Evolutionary conservation across 2,888 invertebrate genomes (phyloP), one percentile per base, ranked within the genome.

Genomic region (Parnassius glacialis): DNA sequence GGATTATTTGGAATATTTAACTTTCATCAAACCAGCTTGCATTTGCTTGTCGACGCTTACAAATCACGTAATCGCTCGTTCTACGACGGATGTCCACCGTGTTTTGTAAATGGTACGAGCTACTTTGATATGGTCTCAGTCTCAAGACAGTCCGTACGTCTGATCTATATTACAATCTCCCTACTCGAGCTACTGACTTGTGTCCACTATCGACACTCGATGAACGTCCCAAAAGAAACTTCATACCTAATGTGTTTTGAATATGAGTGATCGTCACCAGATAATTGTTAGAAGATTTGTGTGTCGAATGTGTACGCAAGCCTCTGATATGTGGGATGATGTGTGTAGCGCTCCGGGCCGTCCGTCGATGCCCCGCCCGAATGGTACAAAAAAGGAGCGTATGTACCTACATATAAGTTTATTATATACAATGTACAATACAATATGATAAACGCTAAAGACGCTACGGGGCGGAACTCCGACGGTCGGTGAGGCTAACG

Each of bases 111-210:
- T 69, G 73, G 79, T 84, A 85, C 84, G 81, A 83, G 81, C 87
- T 87, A 89, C 83, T 81, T 81, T 90, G 90, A 90, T 91, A 91
- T 90, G 90, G 90, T 83, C 88, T 90, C 90, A 90, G 90, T 90
- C 90, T 91, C 90, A 89, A 90, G 90, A 91, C 87, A 87, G 83
- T 87, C 85, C 88, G 79, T 79, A 83, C 87, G 83, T 83, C 88
- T 86, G 87, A 79, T 80, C 87, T 88, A 88, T 86, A 81, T 84
- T 89, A 88, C 89, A 85, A 83, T 85, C 83, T 84, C 83, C 85
- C 89, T 90, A 87, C 81, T 84, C 88, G 84, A 87, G 81, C 90
- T 89, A 88, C 85, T 81, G 83, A 81, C 85, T 84, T 82, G 85
- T 79, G 84, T 82, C 70, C 85, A 80, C 85, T 76, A 74, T 73